A percentile compares a stretch with the other conserved stretches of the same genome.
phyloP scores from a whole-genome alignment of 92 coral and sea anemone species.

The Zoanthus sociatus region DNA sequence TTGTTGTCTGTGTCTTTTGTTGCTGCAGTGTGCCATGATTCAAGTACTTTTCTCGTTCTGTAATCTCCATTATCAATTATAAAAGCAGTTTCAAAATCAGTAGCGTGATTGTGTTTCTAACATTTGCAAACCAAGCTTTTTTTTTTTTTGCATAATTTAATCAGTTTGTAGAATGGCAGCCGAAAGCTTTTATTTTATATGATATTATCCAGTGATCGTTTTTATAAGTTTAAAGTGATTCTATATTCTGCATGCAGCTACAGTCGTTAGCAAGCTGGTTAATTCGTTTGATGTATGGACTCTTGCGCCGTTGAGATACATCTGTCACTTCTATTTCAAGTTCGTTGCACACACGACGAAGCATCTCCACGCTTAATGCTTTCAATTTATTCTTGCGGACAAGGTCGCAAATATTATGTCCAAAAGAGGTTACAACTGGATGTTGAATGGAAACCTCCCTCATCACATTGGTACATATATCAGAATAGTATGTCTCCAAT shows the following conservation, averaged over 20 bases:
- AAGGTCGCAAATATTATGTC: constrained; percentile 43
- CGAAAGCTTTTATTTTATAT: too few species aligned
- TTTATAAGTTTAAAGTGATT: neutral
- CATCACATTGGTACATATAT: neutral
- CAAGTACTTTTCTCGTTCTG: too few species aligned
- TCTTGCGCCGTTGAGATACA: constrained; percentile 4
- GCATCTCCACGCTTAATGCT: neutral
- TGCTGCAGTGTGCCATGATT: too few species aligned
- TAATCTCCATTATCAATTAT: too few species aligned
- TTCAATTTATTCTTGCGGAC: neutral
- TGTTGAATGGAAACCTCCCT: neutral
- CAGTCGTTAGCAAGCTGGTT: constrained; percentile 1
- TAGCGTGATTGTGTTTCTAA: too few species aligned
- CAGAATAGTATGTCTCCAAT: neutral
- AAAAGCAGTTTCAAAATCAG: too few species aligned
- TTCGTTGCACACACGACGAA: neutral
- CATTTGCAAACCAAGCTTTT: too few species aligned
- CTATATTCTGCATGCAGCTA: neutral
- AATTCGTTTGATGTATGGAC: neutral
- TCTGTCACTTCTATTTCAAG: neutral
- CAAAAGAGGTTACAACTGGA: constrained; percentile 7
- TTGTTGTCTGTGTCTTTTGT: too few species aligned
- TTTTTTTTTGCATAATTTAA: too few species aligned
- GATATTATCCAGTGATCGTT: too few species aligned
- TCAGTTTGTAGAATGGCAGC: too few species aligned